Percentiles rank a stretch among this genome's conserved stretches.
These are phyloP conservation scores for Catamblyrhynchus diadema DNA, from an alignment of 2,797 vertebrate species.

Conservation along the genomic window DNA sequence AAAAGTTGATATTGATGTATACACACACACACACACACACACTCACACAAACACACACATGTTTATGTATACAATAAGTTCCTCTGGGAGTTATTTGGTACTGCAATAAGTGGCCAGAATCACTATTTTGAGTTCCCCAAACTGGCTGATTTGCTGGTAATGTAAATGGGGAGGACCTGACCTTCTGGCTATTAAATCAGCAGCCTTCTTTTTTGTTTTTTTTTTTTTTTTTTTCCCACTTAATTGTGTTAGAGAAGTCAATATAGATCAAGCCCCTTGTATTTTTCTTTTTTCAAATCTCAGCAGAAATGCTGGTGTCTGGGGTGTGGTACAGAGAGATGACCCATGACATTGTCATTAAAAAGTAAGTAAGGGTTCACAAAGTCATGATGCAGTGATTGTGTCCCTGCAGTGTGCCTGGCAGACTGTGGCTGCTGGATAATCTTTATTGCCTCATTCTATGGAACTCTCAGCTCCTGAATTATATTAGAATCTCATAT, in stretches of 20 bases:
- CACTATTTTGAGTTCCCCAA: background rate
- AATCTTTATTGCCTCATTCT: background rate
- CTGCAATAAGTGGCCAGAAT: background rate
- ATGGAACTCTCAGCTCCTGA: background rate
- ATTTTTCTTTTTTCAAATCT: background rate
- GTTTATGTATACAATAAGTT: background rate
- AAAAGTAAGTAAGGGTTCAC: background rate
- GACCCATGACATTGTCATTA: background rate
- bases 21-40: accelerated
- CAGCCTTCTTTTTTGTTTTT: background rate
- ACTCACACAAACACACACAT: accelerated
- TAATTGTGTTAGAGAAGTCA: background rate
- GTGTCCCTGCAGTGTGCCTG: background rate
- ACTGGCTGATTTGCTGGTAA: background rate
- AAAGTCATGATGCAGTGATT: background rate
- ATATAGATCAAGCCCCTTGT: background rate
- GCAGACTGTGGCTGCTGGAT: background rate
- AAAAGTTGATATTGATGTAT: background rate
- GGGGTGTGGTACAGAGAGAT: background rate
- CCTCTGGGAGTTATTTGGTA: background rate
- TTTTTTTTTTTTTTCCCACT: no score
- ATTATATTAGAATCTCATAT: conserved; percentile 2
- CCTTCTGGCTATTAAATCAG: background rate
- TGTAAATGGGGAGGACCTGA: background rate
- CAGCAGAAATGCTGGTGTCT: background rate